Percentiles rank a stretch among this genome's conserved stretches.
Evolutionary conservation across 1,140 invertebrate genomes (phyloP).

Genomic region (Notospermus geniculatus): DNA sequence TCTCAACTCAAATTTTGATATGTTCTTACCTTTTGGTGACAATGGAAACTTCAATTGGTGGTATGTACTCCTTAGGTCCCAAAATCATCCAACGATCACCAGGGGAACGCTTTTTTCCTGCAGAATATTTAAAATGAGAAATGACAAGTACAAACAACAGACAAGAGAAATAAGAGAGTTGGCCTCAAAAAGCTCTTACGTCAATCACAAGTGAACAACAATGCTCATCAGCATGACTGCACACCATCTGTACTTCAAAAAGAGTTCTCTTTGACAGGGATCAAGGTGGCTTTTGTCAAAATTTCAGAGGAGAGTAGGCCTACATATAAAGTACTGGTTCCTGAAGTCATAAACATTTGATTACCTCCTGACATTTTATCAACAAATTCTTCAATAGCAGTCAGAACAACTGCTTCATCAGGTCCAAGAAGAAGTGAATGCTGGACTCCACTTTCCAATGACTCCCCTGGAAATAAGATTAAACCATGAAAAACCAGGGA

Average conservation of each 20-base stretch:
- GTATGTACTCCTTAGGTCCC: constrained; percentile 57
- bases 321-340: no score
- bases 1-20: no score
- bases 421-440: constrained; percentile 50
- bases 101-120: constrained; percentile 31
- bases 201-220: no score
- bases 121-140: no score
- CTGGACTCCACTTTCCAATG: constrained; percentile 50
- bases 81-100: constrained; percentile 59
- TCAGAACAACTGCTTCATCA: constrained; percentile 55
- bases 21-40: constrained; percentile 41
- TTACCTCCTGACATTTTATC: constrained; percentile 40
- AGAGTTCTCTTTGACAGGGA: no score
- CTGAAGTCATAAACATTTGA: background rate
- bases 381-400: constrained; percentile 47
- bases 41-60: constrained; percentile 56
- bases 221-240: no score
- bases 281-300: no score
- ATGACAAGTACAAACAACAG: no score
- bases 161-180: no score
- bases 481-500: background rate
- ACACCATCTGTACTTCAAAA: no score
- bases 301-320: no score
- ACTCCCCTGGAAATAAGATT: constrained; percentile 40
- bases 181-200: no score